Base-by-base conservation (phyloP, 1,140 invertebrate species). In the Zaprionus kolodkinae region DNA sequence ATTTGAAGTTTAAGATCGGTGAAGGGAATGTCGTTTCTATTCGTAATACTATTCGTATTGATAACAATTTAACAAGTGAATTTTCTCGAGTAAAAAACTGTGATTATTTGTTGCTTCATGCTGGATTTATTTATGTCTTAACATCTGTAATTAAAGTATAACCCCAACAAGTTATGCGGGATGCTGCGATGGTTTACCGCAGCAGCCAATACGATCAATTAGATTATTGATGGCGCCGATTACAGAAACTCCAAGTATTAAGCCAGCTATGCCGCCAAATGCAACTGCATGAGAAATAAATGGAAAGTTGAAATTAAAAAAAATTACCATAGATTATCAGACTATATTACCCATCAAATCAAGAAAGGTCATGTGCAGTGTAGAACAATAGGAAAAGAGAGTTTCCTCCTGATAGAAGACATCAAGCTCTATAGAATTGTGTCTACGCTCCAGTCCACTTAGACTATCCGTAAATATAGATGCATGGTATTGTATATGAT, bases 371-470 rank as follows among this genome's bases (percentile, higher is more conserved):
- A 87, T 88, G 6, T 89, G 65, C 45, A 91, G 65, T 33, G 79
- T 76, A 10, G 87, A 91, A 25, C 80, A 76, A 65, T 91, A 91
- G 12, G 87, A 84, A 52, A 91, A 91, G 3, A 91, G 57, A 9
- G 83, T 91, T 54, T 88, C 83, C 54, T 91, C 80, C 55, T 91
- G 88, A 43, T 84, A 91, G 54, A 81, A 83, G 5, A 91, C 72
- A 36, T 91, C 83, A 30, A 91, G 45, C 15, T 91, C 88, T 12
- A 86, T 40, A 5, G 50, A 25, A 13, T 50, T 15, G 17, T n/a
- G 36, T 2, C 30, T 55, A 27, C 17, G 61, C 11, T 38, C 36
- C 33, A 9, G 0, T 10, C 17, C 17, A 50, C 52, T 36, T 13
- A 77, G 12, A n/a, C 50, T 56, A 27, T 91, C 88, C 6, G 88